These are phyloP conservation scores for Notechis scutatus DNA, from an alignment of 2,113 vertebrate genomes.

Conservation along the genomic window DNA sequence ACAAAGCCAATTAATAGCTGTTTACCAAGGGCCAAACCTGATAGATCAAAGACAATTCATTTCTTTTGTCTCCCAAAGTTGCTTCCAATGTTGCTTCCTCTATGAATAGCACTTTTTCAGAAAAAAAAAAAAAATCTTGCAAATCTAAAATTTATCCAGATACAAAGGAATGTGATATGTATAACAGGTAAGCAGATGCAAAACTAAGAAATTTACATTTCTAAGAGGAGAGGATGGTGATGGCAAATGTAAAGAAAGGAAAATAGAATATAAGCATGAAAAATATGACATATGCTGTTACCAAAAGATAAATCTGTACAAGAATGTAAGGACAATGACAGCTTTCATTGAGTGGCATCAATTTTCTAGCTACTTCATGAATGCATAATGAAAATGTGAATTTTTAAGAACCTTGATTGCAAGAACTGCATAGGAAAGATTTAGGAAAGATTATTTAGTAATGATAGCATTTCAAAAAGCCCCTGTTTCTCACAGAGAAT, in stretches of 20 bases:
- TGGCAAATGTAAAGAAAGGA: not conserved
- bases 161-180: not conserved
- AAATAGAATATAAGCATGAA: not conserved
- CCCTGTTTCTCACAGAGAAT: not conserved
- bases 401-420: not conserved
- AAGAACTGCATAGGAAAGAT: not conserved
- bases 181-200: not conserved
- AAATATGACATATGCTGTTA: not conserved
- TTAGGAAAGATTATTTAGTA: not conserved
- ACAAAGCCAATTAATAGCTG: slow-evolving; percentile 88
- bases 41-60: slow-evolving; percentile 74
- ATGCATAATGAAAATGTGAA: slow-evolving; percentile 4
- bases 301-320: not conserved
- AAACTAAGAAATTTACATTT: not conserved
- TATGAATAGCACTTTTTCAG: not conserved
- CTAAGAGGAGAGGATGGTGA: not conserved
- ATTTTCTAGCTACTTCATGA: not conserved
- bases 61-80: slow-evolving; percentile 53
- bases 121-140: not conserved
- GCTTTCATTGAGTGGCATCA: not conserved
- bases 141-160: fast-evolving
- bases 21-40: slow-evolving; percentile 81
- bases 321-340: not conserved
- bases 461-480: not conserved
- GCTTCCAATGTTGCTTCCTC: slow-evolving; percentile 14